Percentiles rank a stretch among this genome's conserved stretches.
These are phyloP conservation scores for Falco berigora DNA, from an alignment of 2,797 vertebrate species.

Conservation along the genomic window DNA sequence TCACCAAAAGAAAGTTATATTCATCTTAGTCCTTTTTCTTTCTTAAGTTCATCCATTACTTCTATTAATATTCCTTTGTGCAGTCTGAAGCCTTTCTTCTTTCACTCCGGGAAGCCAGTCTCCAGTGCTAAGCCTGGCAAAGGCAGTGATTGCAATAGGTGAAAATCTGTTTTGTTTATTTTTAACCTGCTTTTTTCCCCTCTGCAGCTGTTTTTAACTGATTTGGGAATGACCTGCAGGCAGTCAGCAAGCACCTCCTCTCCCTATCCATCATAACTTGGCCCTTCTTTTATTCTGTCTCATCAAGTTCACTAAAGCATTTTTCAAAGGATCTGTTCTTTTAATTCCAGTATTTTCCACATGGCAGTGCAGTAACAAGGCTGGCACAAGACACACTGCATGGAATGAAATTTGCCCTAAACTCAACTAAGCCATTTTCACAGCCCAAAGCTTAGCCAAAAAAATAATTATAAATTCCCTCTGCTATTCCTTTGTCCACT, in stretches of 20 bases:
- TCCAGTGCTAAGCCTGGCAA: neutral
- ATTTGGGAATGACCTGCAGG: slow-evolving; percentile 16
- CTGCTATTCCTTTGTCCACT: neutral
- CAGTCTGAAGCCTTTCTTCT: slow-evolving; percentile 27
- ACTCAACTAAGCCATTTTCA: neutral
- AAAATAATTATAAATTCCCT: neutral
- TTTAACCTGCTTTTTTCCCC: neutral
- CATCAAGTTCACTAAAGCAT: neutral
- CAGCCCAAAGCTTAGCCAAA: neutral
- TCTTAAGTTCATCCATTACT: slow-evolving; percentile 10
- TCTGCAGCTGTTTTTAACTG: slow-evolving; percentile 17
- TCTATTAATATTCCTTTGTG: slow-evolving; percentile 38
- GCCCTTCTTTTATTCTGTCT: slow-evolving; percentile 11
- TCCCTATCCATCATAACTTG: slow-evolving; percentile 10
- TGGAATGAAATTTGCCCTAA: neutral
- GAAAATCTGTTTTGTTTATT: slow-evolving; percentile 29
- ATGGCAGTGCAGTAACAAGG: neutral
- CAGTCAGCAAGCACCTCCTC: neutral
- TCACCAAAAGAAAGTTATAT: neutral
- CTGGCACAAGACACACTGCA: neutral
- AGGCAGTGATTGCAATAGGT: neutral
- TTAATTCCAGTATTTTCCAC: neutral
- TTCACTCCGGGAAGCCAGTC: neutral
- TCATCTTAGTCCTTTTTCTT: neutral
- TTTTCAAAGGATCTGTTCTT: slow-evolving; percentile 3